Percentiles rank a stretch among this genome's conserved stretches.
Evolutionary conservation across 2,113 vertebrate genomes (phyloP).

Genomic region (Petrocephalus microphthalmus): DNA sequence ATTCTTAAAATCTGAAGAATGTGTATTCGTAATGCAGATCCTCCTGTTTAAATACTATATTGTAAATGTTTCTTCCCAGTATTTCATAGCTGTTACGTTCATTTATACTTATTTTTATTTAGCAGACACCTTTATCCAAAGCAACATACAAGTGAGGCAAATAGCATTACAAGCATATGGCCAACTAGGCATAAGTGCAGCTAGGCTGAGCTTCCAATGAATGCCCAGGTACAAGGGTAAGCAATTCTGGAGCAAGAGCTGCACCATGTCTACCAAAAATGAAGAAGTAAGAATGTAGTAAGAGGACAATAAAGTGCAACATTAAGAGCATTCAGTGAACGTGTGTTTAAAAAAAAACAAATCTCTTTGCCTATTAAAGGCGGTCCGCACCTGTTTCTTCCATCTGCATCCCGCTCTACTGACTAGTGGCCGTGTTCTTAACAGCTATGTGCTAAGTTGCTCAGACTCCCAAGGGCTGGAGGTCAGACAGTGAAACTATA

Average conservation of each 20-base stretch:
- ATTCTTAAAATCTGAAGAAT: neutral
- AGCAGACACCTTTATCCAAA: neutral
- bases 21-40: neutral
- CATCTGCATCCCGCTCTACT: neutral
- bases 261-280: neutral
- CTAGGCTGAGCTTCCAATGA: neutral
- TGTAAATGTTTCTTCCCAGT: neutral
- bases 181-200: neutral
- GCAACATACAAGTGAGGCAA: neutral
- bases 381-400: neutral
- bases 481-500: constrained; percentile 1
- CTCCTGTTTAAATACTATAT: neutral
- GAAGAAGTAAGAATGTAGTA: neutral
- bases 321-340: neutral
- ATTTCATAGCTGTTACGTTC: neutral
- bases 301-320: neutral
- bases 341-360: neutral
- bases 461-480: neutral
- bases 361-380: neutral
- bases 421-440: neutral
- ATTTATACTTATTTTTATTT: neutral
- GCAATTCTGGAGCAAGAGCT: neutral
- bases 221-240: neutral
- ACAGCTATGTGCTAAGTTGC: neutral
- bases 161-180: neutral